Base-by-base conservation (phyloP, 2,888 invertebrate species). In the Protonemura montana region DNA sequence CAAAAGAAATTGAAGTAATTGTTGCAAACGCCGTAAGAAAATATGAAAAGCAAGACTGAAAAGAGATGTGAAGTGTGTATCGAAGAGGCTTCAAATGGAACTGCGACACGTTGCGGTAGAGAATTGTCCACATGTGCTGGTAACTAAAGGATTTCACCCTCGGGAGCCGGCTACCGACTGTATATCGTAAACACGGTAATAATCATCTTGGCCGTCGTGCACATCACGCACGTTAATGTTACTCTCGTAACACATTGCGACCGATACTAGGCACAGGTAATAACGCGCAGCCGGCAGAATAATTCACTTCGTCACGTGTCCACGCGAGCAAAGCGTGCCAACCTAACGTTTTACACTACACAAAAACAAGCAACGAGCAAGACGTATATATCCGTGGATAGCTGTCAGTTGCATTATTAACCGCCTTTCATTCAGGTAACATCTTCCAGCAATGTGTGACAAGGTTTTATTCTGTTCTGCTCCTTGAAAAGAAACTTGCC, bases 161-260 rank as follows among this genome's bases (percentile, higher is more conserved):
- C 28, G 81, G 81, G 81, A 27, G 59, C 59, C 59, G 59, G 59
- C 59, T 1, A 59, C 6, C 13, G 6, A 2, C 59, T 3, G 0
- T 28, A 16, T 21, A 13, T 81, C 81, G 81, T 81, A 81, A 81
- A 81, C 81, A 28, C 28, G 29, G 29, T 13, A 81, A 81, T 81
- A 81, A 81, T 81, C 81, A 28, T 81, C 81, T 10, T 35, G 35
- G 21, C 81, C 80, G 35, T 3, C 81, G 25, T 81, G 27, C 81
- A 27, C 81, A 30, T 30, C n/a, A 30, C 16, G 59, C 59, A 59
- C 59, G 1, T 25, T 25, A 78, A 25, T 25, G 29, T 2, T 10
- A n/a, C 28, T 10, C 30, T 28, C 28, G 81, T 81, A 81, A 81
- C 81, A 81, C 21, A 59, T 59, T 81, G 81, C 30, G 13, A 81